Evolutionary conservation across 1,140 invertebrate genomes (phyloP).

Genomic region (Prorops nasuta): DNA sequence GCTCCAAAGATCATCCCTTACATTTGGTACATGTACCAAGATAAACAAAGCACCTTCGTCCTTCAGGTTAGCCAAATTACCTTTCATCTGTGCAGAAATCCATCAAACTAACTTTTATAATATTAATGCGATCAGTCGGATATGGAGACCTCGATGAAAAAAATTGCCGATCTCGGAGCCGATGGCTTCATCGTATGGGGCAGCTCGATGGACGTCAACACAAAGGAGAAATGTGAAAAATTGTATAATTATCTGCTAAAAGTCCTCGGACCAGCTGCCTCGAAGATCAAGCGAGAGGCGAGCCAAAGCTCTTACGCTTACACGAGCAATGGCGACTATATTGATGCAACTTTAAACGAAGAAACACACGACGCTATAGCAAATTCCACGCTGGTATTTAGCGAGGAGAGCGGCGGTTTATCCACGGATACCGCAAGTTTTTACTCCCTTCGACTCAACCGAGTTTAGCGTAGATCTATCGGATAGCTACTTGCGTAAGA

Average conservation of each 20-base stretch:
- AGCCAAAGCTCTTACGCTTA: too few species aligned
- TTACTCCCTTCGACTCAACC: too few species aligned
- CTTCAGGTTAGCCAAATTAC: slow-evolving; percentile 58
- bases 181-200: slow-evolving; percentile 73
- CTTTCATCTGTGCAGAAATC: slow-evolving; percentile 1
- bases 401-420: too few species aligned
- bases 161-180: slow-evolving; percentile 58
- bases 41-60: slow-evolving; percentile 58
- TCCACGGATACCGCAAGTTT: too few species aligned
- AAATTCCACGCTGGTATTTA: too few species aligned
- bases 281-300: slow-evolving; percentile 16
- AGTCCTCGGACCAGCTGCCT: slow-evolving; percentile 60
- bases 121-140: too few species aligned
- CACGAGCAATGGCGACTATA: too few species aligned
- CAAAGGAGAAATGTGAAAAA: slow-evolving; percentile 61
- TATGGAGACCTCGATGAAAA: slow-evolving; percentile 55
- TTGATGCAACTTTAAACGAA: too few species aligned
- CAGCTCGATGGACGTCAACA: slow-evolving; percentile 69
- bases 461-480: too few species aligned
- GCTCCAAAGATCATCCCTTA: slow-evolving; percentile 61
- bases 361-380: too few species aligned
- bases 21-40: slow-evolving; percentile 71
- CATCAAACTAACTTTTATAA: too few species aligned
- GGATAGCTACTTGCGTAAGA: too few species aligned
- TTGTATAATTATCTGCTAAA: slow-evolving; percentile 62